These are phyloP conservation scores for Rotaria socialis DNA, from an alignment of 2,888 invertebrate genomes.

Conservation along the genomic window DNA sequence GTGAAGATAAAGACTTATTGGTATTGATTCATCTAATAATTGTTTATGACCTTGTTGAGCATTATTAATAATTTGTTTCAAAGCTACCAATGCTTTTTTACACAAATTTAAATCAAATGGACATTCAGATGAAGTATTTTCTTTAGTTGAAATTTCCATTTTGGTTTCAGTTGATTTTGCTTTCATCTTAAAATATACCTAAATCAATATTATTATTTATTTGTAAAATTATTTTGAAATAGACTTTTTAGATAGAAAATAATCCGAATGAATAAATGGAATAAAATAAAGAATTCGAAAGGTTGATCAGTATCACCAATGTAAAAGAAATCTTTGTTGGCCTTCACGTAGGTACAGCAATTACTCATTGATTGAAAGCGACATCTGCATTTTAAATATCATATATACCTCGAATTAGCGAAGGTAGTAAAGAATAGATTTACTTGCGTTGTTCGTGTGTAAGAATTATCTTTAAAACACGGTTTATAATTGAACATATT, in stretches of 20 bases:
- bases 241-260: too few species aligned
- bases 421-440: too few species aligned
- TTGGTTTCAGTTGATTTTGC: not conserved
- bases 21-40: conserved; percentile 1
- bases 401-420: too few species aligned
- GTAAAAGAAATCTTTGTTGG: not conserved
- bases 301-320: not conserved
- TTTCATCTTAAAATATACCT: conserved; percentile 10
- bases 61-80: not conserved
- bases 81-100: not conserved
- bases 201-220: not conserved
- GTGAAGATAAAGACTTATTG: conserved; percentile 25
- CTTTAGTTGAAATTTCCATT: not conserved
- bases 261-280: not conserved
- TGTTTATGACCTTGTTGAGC: conserved; percentile 24
- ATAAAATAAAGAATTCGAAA: not conserved
- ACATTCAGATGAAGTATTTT: not conserved
- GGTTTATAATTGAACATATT: too few species aligned
- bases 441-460: too few species aligned
- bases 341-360: not conserved
- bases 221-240: too few species aligned
- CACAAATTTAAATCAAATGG: not conserved
- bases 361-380: not conserved
- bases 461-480: too few species aligned
- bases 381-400: not conserved